Evolutionary conservation across 2,113 vertebrate species (phyloP), one percentile per base, ranked within the genome.

Genomic region (Hypocryptadius cinnamomeus): DNA sequence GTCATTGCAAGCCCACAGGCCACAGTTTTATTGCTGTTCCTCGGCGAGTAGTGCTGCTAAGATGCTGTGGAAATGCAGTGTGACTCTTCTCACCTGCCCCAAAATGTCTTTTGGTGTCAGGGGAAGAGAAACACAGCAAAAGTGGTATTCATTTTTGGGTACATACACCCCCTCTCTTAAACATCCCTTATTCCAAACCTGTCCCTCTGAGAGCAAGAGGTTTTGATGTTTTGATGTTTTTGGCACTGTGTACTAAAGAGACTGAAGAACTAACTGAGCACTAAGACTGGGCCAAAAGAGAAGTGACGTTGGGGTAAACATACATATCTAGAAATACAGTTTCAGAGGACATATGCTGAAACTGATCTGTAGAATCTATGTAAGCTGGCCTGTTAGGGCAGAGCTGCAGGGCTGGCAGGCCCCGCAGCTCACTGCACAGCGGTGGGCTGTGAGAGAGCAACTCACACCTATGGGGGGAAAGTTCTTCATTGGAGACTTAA

Each of bases 401-500:
- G 57, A 68, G 56, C 28, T 87, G 37, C 64, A 28, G 70, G 23
- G 22, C 30, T 48, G 54, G 70, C 28, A 56, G 61, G 33, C 47
- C 28, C 33, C 69, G 20, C 24, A 40, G 70, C 37, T 77, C 54
- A 37, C n/a, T 1, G 1, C 3, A 3, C 5, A 8, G 47, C 3
- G 0, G 24, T 27, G 47, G 47, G 15, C 37, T 77, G 45, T 0
- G 0, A 70, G 33, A 63, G 54, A 15, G 15, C 44, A 56, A 4
- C 53, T 17, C 33, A 48, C 71, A n/a, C 22, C 6, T 14, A 2
- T 13, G 2, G 0, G 13, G 35, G 18, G 18, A 14, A 47, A 35
- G 9, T 10, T 27, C 39, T 66, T 69, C 5, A 18, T 50, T 35
- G 8, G 6, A 31, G 24, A 54, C 37, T 73, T 47, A 69, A n/a